Base-by-base conservation (phyloP, 2,797 vertebrate species). In the Enteromius argenteus region DNA sequence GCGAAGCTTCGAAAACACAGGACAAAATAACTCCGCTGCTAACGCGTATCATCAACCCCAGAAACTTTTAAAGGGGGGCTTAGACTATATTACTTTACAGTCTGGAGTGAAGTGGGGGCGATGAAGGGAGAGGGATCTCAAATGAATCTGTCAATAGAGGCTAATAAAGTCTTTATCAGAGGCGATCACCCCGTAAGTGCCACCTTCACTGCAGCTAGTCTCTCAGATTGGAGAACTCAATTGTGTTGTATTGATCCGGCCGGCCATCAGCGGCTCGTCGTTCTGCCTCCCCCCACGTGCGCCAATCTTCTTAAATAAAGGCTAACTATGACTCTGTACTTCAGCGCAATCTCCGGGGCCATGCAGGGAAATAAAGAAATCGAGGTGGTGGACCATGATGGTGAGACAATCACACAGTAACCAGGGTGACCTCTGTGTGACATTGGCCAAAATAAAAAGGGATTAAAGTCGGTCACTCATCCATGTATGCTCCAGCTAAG, bases 131-230 rank as follows among this genome's bases (percentile, higher is more conserved):
- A 87, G 89, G 71, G 74, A 58, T 87, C 90, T 91, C 90, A 93
- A 94, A 94, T 95, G 86, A 95, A 94, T 93, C 94, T 89, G 92
- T 95, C 94, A 93, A 94, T 94, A 94, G 89, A 91, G 91, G 91
- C 91, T 94, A 94, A 95, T 94, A 92, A 95, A 94, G 93, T 92
- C 93, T 94, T 95, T 93, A 95, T 94, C 93, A 94, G 82, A 90
- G 86, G 91, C 71, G 89, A 95, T 94, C 94, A 94, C 91, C 92
- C 91, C 90, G 80, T 94, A 95, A 95, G 92, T 91, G 91, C 92
- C 81, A 88, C 78, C 85, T 89, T 89, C 90, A 88, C 89, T 66
- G 88, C 91, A 86, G 88, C 91, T 92, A 92, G 91, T 92, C 92
- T 84, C 90, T 84, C 89, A 92, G 92, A 94, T 92, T 93, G 91